Conservation (phyloP, 2,113 vertebrate species). For the Sapayoa aenigma region DNA sequence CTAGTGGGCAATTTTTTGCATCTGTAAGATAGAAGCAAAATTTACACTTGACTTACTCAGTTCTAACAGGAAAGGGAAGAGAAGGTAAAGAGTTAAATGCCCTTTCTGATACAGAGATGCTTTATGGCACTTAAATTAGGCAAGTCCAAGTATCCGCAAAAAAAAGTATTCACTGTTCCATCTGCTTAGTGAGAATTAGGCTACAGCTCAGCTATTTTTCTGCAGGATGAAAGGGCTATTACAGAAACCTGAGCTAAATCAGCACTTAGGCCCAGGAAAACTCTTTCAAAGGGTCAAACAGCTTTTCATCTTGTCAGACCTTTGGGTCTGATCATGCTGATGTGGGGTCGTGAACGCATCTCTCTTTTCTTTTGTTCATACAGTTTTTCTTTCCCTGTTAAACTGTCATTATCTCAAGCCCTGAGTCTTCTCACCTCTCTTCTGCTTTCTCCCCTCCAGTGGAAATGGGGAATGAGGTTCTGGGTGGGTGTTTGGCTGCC, state of each 20-base stretch:
- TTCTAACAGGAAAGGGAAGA: neutral
- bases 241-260: neutral
- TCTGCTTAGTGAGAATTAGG: neutral
- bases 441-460: neutral
- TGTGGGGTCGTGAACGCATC: neutral
- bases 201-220: neutral
- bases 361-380: neutral
- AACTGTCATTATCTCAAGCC: neutral
- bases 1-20: neutral
- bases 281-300: neutral
- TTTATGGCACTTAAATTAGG: neutral
- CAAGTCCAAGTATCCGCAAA: neutral
- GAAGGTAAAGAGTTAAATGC: neutral
- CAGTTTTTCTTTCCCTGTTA: neutral
- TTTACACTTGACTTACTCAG: neutral
- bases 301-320: neutral
- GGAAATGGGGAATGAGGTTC: neutral
- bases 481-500: neutral
- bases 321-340: neutral
- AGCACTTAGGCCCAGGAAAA: neutral
- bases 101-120: neutral
- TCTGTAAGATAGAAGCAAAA: neutral
- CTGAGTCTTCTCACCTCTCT: neutral
- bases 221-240: neutral
- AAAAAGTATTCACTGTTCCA: neutral